Percentiles rank a stretch among this genome's conserved stretches.
These are phyloP conservation scores for Epizoanthus fatuus DNA, from an alignment of 92 coral and sea anemone species.

Conservation along the genomic window DNA sequence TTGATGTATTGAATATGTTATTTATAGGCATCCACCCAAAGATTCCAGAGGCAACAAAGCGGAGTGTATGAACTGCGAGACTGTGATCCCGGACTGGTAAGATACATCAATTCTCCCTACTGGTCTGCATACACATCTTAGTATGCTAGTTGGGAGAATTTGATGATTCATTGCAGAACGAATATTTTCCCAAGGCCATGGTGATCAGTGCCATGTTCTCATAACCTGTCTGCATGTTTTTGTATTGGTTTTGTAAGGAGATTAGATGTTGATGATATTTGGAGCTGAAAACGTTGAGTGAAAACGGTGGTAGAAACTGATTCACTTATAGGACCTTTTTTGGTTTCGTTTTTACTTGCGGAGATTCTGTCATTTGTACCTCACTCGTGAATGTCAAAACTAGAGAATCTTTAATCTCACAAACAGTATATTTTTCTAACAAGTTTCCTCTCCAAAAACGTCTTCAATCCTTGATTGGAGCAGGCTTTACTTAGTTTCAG, in stretches of 20 bases:
- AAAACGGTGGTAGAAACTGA: neutral
- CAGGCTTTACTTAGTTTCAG: neutral
- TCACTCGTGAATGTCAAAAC: too few relatives aligned
- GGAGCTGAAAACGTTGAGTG: neutral
- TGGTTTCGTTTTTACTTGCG: too few relatives aligned
- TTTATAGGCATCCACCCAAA: constrained; percentile 89
- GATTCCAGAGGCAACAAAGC: constrained; percentile 90
- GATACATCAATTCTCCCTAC: constrained; percentile 12
- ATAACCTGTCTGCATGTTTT: neutral
- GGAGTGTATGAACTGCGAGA: constrained; percentile 96
- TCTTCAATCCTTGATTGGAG: too few relatives aligned
- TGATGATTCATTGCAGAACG: neutral
- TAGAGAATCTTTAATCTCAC: too few relatives aligned
- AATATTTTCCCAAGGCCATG: too few relatives aligned
- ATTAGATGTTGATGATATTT: too few relatives aligned
- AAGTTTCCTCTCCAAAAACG: too few relatives aligned
- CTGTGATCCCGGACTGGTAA: constrained; percentile 95
- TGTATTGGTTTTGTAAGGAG: too few relatives aligned
- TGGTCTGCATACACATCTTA: neutral
- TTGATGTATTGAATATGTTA: neutral
- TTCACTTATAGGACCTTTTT: too few relatives aligned
- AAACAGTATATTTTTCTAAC: too few relatives aligned
- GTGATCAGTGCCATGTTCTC: too few relatives aligned
- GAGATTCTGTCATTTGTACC: too few relatives aligned
- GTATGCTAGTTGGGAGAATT: neutral